Evolutionary conservation across 2,113 vertebrate species (phyloP), one percentile per base, ranked within the genome.

Genomic region (Diadophis punctatus): DNA sequence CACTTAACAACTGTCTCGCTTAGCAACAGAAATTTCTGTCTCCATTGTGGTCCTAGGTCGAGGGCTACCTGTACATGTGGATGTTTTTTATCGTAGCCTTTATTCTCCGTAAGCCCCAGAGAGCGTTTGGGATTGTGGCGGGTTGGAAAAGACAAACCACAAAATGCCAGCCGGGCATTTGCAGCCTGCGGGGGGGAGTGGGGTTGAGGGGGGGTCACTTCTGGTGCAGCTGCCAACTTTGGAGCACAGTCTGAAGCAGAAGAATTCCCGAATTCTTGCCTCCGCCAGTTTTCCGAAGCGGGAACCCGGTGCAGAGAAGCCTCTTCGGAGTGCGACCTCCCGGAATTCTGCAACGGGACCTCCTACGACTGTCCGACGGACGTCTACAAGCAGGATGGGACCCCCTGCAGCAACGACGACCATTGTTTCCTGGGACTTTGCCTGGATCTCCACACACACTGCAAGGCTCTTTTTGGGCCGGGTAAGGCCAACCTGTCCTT

Each of bases 191-290:
- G 1, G 11, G 51, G 11, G 51, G 1, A 0, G 11, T 14, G 51
- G 11, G 51, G 3, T 18, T 14, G 18, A 20, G 1, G 27, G 9
- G 8, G 2, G 8, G 56, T 25, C 23, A 0, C 27, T 30, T 30
- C 9, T 60, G 25, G 23, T 63, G 27, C 27, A 63, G 3, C 58
- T 30, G 25, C 27, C 9, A 7, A 10, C 10, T 63, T 30, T 11
- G 10, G 58, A 30, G 58, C 20, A 30, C 3, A 3, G 1, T 10
- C 58, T 11, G 2, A 60, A 30, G 1, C 27, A 8, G 55, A 56
- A 30, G 25, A 60, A 60, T 8, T 1, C 25, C 27, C 1, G 58
- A 14, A 14, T 68, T 1, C n/a, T 80, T 39, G n/a, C 16, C 68
- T 34, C 68, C 18, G 16, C n/a, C 18, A 80, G 68, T 80, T 80